Base-by-base conservation (phyloP, 2,888 invertebrate species). In the Cephus runcator region DNA sequence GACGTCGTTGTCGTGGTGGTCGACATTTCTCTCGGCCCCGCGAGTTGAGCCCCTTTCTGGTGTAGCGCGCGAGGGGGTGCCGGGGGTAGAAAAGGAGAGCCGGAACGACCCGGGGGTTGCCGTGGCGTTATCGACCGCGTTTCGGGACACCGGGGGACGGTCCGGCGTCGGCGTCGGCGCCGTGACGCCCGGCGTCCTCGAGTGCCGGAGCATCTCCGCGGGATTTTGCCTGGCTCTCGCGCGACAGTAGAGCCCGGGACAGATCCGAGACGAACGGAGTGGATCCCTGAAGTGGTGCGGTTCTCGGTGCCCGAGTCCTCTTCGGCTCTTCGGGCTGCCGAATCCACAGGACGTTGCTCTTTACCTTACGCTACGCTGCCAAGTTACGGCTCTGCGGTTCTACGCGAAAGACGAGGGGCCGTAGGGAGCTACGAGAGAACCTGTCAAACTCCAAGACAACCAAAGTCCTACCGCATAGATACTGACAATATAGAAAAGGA, bases 121-220 rank as follows among this genome's bases (percentile, higher is more conserved):
- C 86, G 88, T 87, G 87, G 87, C 86, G 88, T 85, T 88, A 88
- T 88, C 88, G 88, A 88, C 87, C 88, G 84, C 76, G 69, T 33
- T 33, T 74, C 78, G 73, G 76, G 79, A 78, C 69, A 76, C 76
- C 69, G 78, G 75, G 75, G 76, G 77, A 78, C 77, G 56, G 31
- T 78, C 81, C 75, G 74, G 77, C 79, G 78, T 79, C 81, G 80
- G 81, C 78, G 81, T 79, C 81, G 80, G 81, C 78, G 81, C 77
- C 81, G 80, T 77, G 77, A 79, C 81, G 81, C 83, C 79, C 77
- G 76, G 76, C 73, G 79, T 77, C 73, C 83, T 85, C 85, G 84
- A 83, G 83, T 87, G 84, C 83, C 85, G 82, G 83, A 84, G 84
- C 79, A 73, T 77, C 83, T 83, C 83, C 85, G 84, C 83, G 85